Conservation (phyloP, 1,140 invertebrate species). For the Catajapyx aquilonaris region DNA sequence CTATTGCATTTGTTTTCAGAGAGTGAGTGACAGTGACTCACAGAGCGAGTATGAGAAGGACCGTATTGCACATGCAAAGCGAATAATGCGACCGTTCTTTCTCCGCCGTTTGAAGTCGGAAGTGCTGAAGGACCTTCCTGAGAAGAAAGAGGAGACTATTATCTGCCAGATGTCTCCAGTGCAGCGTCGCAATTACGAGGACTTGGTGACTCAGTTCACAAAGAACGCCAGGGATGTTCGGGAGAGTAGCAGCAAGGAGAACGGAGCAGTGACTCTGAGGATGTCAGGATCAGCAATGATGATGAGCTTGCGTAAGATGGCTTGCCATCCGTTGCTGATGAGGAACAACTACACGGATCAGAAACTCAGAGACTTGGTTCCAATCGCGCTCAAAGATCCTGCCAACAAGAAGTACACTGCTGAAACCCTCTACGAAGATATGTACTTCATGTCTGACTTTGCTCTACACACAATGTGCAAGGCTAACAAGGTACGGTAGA, state of each 20-base stretch:
- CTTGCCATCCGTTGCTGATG: slow-evolving; percentile 70
- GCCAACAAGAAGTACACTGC: slow-evolving; percentile 57
- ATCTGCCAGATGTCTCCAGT: slow-evolving; percentile 37
- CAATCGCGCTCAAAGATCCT: slow-evolving; percentile 41
- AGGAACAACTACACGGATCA: slow-evolving; percentile 55
- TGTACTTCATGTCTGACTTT: slow-evolving; percentile 73
- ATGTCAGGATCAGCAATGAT: slow-evolving; percentile 55
- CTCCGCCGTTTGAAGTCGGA: slow-evolving; percentile 70
- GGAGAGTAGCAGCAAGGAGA: too few species aligned
- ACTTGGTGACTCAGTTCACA: slow-evolving; percentile 45
- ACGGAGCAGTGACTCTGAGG: too few species aligned
- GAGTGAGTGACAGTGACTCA: too few species aligned
- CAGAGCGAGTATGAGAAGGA: slow-evolving; percentile 73
- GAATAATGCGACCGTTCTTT: slow-evolving; percentile 91
- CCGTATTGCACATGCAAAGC: slow-evolving; percentile 75
- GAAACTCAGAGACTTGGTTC: slow-evolving; percentile 43
- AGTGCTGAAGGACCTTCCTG: slow-evolving; percentile 60
- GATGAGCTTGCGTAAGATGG: slow-evolving; percentile 70
- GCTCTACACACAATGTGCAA: slow-evolving; percentile 62
- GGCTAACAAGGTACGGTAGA: slow-evolving; percentile 29
- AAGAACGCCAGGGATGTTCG: slow-evolving; percentile 2
- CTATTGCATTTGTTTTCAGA: slow-evolving; percentile 14
- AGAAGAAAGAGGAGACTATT: slow-evolving; percentile 48
- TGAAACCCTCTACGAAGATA: slow-evolving; percentile 67
- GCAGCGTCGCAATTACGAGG: slow-evolving; percentile 52